phyloP scores from a whole-genome alignment of 2,113 vertebrate genomes.

The Leptocoma aspasia region DNA sequence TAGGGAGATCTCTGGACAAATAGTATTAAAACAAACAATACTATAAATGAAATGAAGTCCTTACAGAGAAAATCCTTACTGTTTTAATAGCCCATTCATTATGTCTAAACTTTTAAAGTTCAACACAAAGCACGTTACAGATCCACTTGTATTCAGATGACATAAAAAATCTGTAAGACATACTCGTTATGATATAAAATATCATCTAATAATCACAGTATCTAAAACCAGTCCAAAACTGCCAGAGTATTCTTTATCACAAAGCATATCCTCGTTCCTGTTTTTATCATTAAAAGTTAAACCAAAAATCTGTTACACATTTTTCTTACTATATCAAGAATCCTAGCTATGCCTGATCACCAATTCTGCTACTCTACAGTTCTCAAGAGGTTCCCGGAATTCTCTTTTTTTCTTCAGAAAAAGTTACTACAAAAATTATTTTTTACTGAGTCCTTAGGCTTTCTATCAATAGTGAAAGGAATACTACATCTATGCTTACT shows the following conservation, averaged over 20 bases:
- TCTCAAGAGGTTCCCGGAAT: background rate
- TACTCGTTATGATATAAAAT: background rate
- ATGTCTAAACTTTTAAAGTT: background rate
- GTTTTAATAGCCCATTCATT: background rate
- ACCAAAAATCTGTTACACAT: background rate
- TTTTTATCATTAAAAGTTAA: background rate
- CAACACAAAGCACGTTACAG: background rate
- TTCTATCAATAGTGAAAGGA: background rate
- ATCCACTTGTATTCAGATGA: background rate
- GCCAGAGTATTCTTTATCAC: background rate
- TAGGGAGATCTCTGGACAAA: background rate
- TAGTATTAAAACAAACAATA: background rate
- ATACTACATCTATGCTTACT: background rate
- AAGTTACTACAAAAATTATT: background rate
- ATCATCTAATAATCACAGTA: background rate
- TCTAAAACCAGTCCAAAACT: background rate
- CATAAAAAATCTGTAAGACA: background rate
- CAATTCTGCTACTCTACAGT: background rate
- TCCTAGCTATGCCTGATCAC: background rate
- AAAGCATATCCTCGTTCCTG: background rate
- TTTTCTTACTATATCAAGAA: background rate
- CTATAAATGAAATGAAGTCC: background rate
- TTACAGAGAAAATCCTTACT: background rate
- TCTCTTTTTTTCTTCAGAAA: background rate
- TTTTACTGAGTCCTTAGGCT: background rate